Evolutionary conservation across 30 jellyfish, hydroid and myxozoan genomes (phyloP).

Genomic region (Calvadosia cruxmelitensis): DNA sequence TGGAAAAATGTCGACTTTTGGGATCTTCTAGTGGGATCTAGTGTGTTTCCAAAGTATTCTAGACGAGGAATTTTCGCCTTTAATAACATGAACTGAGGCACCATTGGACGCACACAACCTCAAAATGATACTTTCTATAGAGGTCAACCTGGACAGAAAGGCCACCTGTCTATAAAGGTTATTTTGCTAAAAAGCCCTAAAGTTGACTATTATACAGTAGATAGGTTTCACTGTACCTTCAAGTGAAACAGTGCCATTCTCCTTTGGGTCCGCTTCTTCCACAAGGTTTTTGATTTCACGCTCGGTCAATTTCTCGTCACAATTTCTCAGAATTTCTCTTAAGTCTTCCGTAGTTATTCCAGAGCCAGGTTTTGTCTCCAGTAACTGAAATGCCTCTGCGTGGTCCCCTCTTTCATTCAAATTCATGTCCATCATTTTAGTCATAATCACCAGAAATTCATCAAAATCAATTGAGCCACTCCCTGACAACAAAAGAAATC

Average conservation of each 20-base stretch:
- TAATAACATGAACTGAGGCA: too few relatives aligned
- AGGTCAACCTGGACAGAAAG: too few relatives aligned
- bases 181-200: neutral
- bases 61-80: too few relatives aligned
- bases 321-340: neutral
- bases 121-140: too few relatives aligned
- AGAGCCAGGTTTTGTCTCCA: neutral
- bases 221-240: neutral
- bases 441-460: neutral
- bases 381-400: neutral
- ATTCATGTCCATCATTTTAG: neutral
- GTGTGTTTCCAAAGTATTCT: too few relatives aligned
- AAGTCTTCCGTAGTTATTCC: neutral
- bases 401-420: neutral
- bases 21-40: too few relatives aligned
- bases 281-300: neutral
- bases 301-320: neutral
- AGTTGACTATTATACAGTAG: too few relatives aligned
- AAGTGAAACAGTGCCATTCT: neutral
- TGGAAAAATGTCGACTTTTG: too few relatives aligned
- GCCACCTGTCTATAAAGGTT: too few relatives aligned
- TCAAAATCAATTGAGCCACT: neutral
- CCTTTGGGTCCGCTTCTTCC: neutral
- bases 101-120: too few relatives aligned
- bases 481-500: too few relatives aligned